Evolutionary conservation across 2,113 vertebrate species (phyloP).

Genomic region (Entomyzon cyanotis): DNA sequence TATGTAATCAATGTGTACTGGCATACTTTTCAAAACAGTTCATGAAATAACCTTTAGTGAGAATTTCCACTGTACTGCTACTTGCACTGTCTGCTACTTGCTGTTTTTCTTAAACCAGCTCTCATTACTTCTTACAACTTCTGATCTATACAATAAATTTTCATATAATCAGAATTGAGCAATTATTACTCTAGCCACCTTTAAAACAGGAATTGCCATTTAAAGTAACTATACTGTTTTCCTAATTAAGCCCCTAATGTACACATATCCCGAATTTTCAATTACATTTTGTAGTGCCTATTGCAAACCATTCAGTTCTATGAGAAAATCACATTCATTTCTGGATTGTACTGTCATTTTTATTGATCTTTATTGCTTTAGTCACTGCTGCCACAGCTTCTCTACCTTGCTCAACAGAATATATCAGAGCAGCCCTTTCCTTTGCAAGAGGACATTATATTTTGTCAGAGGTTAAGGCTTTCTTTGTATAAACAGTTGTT

Average conservation of each 20-base stretch:
- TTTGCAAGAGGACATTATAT: background rate
- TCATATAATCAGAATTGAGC: conserved; percentile 14
- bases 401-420: conserved; percentile 20
- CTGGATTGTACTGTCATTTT: conserved; percentile 24
- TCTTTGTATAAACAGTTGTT: background rate
- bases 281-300: conserved; percentile 15
- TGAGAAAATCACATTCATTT: conserved; percentile 15
- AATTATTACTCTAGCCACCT: conserved; percentile 37
- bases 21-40: background rate
- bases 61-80: background rate
- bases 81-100: background rate
- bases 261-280: background rate
- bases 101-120: background rate
- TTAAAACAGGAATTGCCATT: conserved; percentile 23
- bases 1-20: background rate
- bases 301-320: conserved; percentile 18
- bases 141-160: background rate
- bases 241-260: background rate
- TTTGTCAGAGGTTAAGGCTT: background rate
- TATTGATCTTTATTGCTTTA: conserved; percentile 41
- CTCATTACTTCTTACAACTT: background rate
- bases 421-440: background rate
- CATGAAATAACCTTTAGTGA: background rate
- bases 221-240: conserved; percentile 13
- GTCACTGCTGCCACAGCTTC: background rate